Conservation (phyloP, 2,113 vertebrate species). For the Paradoxurus hermaphroditus region DNA sequence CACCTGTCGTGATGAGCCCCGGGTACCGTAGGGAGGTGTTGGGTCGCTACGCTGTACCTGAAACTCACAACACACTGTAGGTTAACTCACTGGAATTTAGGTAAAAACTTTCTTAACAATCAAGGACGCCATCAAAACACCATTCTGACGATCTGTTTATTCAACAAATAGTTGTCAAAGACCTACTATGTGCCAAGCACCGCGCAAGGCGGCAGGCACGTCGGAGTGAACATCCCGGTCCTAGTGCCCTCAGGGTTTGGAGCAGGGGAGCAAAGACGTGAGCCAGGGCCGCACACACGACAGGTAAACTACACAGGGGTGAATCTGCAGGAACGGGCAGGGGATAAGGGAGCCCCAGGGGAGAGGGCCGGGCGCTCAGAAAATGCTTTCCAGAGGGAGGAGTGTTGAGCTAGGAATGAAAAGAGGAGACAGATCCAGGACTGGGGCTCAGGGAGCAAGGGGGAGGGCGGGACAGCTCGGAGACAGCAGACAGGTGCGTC, state of each 20-base stretch:
- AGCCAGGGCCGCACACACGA: not conserved
- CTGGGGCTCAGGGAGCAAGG: not conserved
- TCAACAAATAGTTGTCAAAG: not conserved
- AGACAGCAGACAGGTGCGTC: accelerated
- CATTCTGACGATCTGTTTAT: not conserved
- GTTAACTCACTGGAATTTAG: not conserved
- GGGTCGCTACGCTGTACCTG: not conserved
- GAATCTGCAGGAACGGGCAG: accelerated
- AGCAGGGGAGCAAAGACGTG: accelerated
- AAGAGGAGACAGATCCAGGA: too few species aligned
- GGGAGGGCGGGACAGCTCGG: accelerated
- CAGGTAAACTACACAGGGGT: too few species aligned
- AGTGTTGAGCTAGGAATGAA: not conserved
- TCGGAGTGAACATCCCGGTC: too few species aligned
- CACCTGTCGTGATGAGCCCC: not conserved
- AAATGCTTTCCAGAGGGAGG: not conserved
- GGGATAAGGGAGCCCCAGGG: accelerated
- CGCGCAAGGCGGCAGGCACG: accelerated
- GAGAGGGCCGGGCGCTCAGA: not conserved
- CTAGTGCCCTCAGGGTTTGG: accelerated
- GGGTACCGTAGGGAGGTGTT: accelerated
- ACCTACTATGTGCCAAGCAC: not conserved
- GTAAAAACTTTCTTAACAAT: not conserved
- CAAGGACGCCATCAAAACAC: not conserved
- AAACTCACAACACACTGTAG: not conserved